phyloP scores from a whole-genome alignment of 2,888 invertebrate genomes.

The Aphidius colemani region DNA sequence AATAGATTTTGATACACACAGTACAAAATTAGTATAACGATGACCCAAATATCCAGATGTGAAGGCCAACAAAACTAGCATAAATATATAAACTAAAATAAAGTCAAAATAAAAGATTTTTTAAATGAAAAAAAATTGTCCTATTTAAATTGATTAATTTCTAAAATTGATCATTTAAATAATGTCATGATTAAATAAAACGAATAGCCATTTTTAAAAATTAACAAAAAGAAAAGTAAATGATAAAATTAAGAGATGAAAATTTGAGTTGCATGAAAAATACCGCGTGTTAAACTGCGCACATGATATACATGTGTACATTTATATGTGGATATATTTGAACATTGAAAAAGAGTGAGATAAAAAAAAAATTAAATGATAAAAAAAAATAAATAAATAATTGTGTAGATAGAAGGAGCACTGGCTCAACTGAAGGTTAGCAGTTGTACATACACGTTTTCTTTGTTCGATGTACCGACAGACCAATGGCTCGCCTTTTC shows the following conservation, averaged over 20 bases:
- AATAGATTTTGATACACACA: no score
- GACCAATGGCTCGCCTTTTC: slow-evolving; percentile 7
- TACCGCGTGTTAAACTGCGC: slow-evolving; percentile 22
- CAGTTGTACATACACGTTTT: neutral
- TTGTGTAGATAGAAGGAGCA: no score
- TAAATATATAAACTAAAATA: neutral
- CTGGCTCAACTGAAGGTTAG: no score
- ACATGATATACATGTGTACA: slow-evolving; percentile 18
- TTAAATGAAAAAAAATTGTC: no score
- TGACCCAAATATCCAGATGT: slow-evolving; percentile 21
- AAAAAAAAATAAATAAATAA: no score
- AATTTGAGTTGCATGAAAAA: slow-evolving; percentile 9
- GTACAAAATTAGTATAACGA: slow-evolving; percentile 12
- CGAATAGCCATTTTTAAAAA: neutral
- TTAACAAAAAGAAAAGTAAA: neutral
- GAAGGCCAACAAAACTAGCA: slow-evolving; percentile 6
- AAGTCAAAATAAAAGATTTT: no score
- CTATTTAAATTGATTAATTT: no score
- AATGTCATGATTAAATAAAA: no score
- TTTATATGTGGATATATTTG: neutral
- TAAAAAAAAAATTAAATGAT: no score
- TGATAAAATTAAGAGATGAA: neutral
- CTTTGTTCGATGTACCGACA: slow-evolving; percentile 22
- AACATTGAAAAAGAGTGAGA: no score
- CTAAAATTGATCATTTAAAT: no score